Evolutionary conservation across 2,797 vertebrate species (phyloP), one percentile per base, ranked within the genome.

Genomic region (Mus caroli): DNA sequence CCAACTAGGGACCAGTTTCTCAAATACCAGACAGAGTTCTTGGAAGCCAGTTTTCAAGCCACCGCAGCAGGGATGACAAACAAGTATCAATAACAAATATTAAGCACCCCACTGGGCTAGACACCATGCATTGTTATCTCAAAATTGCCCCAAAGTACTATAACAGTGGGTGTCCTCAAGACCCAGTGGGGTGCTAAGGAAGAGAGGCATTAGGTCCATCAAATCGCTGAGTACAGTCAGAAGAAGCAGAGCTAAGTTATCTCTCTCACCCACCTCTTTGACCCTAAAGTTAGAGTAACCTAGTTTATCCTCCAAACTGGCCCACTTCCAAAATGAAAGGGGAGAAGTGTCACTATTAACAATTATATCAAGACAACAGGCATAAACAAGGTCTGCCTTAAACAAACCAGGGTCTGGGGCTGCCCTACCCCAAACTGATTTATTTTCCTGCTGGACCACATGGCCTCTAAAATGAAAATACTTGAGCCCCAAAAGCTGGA

Each of bases 221-320:
- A 76, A 83, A 54, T 71, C 71, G 60, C 31, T 40, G 82, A 64
- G 54, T 26, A 71, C 6, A 19, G n/a, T 75, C 26, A 24, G 56
- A 67, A 11, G 77, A 93, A 69, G 95, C 54, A 92, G 14, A 58
- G 77, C 56, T 34, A 80, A 82, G 54, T 43, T 64, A 40, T 26
- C 40, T 88, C 52, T 90, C 62, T 86, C 43, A 24, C 52, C 62
- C 62, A 52, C 83, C 12, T n/a, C 77, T 90, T 71, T 87, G 60
- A 73, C 40, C 71, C 64, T 76, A 50, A 96, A 95, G 78, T 43
- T 67, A 88, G 37, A 3, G 2, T 82, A 62, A 78, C 88, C 93
- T 93, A 73, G 77, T 96, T 96, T 88, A 93, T 92, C 31, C 28
- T 94, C 52, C 86, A 93, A 90, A 96, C 56, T 52, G 77, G 79